Conservation (phyloP, 2,888 invertebrate genomes). For the Julus scandinavius region DNA sequence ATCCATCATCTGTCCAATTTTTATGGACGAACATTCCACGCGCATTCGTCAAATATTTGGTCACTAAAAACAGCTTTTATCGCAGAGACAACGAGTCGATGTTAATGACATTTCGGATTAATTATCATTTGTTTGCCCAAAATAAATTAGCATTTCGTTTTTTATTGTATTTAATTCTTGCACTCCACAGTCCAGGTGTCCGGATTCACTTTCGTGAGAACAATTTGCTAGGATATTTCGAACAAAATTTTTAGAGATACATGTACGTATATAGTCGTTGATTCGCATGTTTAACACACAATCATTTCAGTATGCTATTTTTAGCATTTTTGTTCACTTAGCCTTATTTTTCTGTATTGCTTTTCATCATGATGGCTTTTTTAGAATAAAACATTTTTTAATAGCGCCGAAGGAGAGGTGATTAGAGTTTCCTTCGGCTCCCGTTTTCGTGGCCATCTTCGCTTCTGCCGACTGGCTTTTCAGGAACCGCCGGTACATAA, state of each 20-base stretch:
- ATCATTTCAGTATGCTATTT: too few species aligned
- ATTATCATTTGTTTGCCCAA: conserved; percentile 20
- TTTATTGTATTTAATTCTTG: not conserved
- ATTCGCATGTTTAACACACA: too few species aligned
- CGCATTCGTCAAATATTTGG: conserved; percentile 14
- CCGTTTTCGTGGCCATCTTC: too few species aligned
- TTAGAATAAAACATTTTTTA: too few species aligned
- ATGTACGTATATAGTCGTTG: too few species aligned
- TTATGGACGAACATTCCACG: conserved; percentile 9
- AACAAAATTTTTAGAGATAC: not conserved
- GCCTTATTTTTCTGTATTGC: too few species aligned
- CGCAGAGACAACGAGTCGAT: not conserved
- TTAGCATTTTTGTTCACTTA: too few species aligned
- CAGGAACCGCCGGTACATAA: too few species aligned
- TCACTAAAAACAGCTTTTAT: conserved; percentile 10
- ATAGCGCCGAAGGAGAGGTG: too few species aligned
- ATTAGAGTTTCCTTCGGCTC: too few species aligned
- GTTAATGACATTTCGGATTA: conserved; percentile 20
- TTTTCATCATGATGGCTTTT: too few species aligned
- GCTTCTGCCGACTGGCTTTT: too few species aligned
- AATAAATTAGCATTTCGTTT: not conserved
- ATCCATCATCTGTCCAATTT: conserved; percentile 1
- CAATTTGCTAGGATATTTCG: not conserved
- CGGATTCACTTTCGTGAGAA: not conserved
- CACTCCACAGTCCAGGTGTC: not conserved